Evolutionary conservation across 2,888 invertebrate genomes (phyloP), one percentile per base, ranked within the genome.

Genomic region (Marasmarcha lunaedactyla): DNA sequence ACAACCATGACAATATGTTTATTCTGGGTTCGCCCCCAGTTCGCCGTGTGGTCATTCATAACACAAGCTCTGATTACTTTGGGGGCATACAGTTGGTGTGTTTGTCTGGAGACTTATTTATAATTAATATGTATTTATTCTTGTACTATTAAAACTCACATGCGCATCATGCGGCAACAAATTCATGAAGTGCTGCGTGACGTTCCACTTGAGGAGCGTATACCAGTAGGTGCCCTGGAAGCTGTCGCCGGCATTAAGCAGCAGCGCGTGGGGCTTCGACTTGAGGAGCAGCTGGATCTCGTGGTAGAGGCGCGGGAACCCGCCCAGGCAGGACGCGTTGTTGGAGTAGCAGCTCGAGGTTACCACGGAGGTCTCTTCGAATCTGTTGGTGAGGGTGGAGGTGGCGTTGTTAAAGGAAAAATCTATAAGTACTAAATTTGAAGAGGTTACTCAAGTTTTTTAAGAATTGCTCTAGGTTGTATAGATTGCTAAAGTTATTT

Each of bases 181-280:
- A 57, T 94, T 93, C 71, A 94, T 87, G 52, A 94, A 92, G 51
- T 88, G 63, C 38, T 90, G 88, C 0, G 92, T 91, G 0, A 90
- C 87, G 48, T 89, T 89, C 89, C 90, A 91, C 51, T 88, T 86
- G n/a, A 89, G 85, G 3, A 91, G 55, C 12, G 88, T 89, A 56
- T 93, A 93, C 91, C 92, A 94, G n/a, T 92, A 79, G 0, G 93
- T 93, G 0, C 94, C 94, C 61, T 93, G 93, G 63, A 89, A 95
- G 59, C 90, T 90, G 66, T 94, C 94, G 0, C 94, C 94, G 0
- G 90, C 94, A 59, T 94, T 93, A 40, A 95, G 67, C 26, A 93
- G 86, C 13, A 95, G 64, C 0, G 90, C 83, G 44, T 90, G 66
- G 0, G 84, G 84, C 45, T 88, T 85, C 46, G 71, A 59, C 1